Base-by-base conservation (phyloP, 2,888 invertebrate species). In the Masnerella sp. region DNA sequence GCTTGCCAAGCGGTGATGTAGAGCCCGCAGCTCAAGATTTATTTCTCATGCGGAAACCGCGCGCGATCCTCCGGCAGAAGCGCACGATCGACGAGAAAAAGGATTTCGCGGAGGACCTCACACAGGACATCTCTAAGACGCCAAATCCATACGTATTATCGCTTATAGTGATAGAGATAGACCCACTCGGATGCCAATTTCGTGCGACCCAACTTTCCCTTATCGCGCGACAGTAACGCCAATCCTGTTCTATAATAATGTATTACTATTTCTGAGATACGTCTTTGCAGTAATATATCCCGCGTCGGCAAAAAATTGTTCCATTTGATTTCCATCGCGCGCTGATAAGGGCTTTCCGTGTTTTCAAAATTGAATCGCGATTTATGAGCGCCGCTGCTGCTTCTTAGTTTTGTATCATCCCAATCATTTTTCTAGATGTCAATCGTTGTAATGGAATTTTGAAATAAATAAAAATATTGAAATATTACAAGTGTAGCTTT, bases 1-100 rank as follows among this genome's bases (percentile, higher is more conserved):
- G 84, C 85, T 86, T 86, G 86, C 86, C 85, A 86, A 85, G 84
- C 82, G 79, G 85, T 86, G 85, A 85, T 85, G 83, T 85, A 85
- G 82, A 85, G 85, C 85, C 81, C 79, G 78, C 79, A 82, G 79
- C 81, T 79, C 80, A 84, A 85, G 83, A 85, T 86, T 85, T 85
- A 85, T 85, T 85, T 82, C 83, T 81, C 72, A 40, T 75, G 62
- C 74, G 73, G 61, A 73, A 78, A 77, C 76, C 77, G 62, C 78
- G 65, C 62, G 74, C 71, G 75, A 65, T 43, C 40, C 36, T 52
- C 64, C 9, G 28, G 51, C 58, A 62, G 51, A 51, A 52, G 61
- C 52, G 65, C 43, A 17, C 20, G 70, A 56, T 47, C 59, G 42
- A 11, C 30, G 47, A 40, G 59, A 58, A 59, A 52, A 61, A 59